Percentiles rank a stretch among this genome's conserved stretches.
Conservation (phyloP, 2,888 invertebrate species). For the Epirrhoe tristata region DNA sequence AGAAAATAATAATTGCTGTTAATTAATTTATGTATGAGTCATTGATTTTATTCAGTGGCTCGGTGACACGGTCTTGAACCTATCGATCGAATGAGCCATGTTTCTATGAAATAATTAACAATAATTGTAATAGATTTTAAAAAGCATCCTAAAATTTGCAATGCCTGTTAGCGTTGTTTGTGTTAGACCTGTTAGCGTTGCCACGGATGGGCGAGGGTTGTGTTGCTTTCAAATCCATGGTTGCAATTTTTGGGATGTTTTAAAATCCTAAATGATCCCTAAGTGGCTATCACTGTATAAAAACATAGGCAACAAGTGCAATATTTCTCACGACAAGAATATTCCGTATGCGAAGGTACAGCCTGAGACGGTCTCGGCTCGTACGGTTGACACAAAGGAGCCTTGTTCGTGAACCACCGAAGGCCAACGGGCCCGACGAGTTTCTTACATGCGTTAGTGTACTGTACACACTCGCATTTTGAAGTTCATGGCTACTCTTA, state of each 20-base stretch:
- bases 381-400: slow-evolving; percentile 67
- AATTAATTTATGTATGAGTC: slow-evolving; percentile 39
- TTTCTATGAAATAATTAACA: slow-evolving; percentile 34
- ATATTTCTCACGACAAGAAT: slow-evolving; percentile 32
- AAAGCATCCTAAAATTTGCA: no score
- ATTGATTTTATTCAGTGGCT: slow-evolving; percentile 34
- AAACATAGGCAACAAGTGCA: slow-evolving; percentile 20
- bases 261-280: no score
- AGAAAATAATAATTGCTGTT: slow-evolving; percentile 31
- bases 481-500: slow-evolving; percentile 81
- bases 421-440: slow-evolving; percentile 74
- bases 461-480: slow-evolving; percentile 61
- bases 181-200: no score
- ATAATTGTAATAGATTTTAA: no score
- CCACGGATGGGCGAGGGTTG: no score
- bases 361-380: slow-evolving; percentile 45
- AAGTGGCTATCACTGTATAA: no score
- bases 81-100: slow-evolving; percentile 36
- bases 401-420: slow-evolving; percentile 82
- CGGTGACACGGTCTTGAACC: slow-evolving; percentile 34
- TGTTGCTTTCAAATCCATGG: no score
- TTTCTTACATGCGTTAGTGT: slow-evolving; percentile 70
- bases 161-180: no score
- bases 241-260: no score
- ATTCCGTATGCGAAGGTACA: slow-evolving; percentile 32